A percentile compares a stretch with the other conserved stretches of the same genome.
Evolutionary conservation across 2,888 invertebrate genomes (phyloP).

Genomic region (Andricus quercusramuli): DNA sequence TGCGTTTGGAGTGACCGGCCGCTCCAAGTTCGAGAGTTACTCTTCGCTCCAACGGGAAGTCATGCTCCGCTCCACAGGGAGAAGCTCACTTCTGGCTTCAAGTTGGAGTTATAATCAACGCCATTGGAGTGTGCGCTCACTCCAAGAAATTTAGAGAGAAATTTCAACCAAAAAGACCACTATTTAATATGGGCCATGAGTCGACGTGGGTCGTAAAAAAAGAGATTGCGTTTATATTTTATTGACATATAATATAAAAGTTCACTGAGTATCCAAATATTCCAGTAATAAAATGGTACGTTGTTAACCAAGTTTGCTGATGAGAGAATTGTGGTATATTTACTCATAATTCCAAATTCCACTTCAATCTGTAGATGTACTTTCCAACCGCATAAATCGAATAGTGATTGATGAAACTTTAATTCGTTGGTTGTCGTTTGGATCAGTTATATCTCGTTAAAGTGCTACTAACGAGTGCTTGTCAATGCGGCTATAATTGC

Average conservation of each 20-base stretch:
- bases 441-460: constrained; percentile 17
- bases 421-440: constrained; percentile 28
- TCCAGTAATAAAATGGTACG: neutral
- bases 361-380: neutral
- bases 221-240: neutral
- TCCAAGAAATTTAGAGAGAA: too few relatives aligned
- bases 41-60: too few relatives aligned
- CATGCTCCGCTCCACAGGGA: too few relatives aligned
- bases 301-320: neutral
- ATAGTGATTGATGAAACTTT: constrained; percentile 19
- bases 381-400: neutral
- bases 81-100: too few relatives aligned
- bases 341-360: constrained; percentile 3
- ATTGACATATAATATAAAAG: neutral
- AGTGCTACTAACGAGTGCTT: neutral
- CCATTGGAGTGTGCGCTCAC: too few relatives aligned
- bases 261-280: neutral
- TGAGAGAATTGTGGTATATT: neutral
- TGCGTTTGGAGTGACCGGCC: too few relatives aligned
- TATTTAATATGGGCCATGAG: neutral
- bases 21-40: too few relatives aligned
- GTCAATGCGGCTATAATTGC: constrained; percentile 16
- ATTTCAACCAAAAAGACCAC: neutral
- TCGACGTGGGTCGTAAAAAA: neutral
- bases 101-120: too few relatives aligned